Evolutionary conservation across 2,797 vertebrate species (phyloP), one percentile per base, ranked within the genome.

Genomic region (Myotis findleyi): DNA sequence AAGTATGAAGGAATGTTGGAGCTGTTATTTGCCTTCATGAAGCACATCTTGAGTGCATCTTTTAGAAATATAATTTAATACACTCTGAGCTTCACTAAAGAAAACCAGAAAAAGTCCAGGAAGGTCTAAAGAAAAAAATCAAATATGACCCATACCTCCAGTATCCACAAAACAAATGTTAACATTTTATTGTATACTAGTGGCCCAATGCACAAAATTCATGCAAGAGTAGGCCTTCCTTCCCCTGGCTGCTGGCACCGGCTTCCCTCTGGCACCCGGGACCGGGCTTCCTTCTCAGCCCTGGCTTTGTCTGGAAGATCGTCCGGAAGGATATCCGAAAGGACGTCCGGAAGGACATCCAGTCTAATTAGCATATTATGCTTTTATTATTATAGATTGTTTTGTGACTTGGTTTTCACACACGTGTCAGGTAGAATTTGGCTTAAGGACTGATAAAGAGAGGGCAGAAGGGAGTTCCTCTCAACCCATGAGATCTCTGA

Each of bases 41-140:
- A 93, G 92, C 76, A 83, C 89, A 88, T 96, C 93, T 76, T 93
- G 81, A 94, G 93, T 88, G 84, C 90, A 90, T 93, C 72, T 94
- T 85, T 93, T 69, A 92, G 92, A 96, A 89, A 97, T 59, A 85
- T 64, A 96, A 93, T 91, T 87, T 95, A 91, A 93, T 79, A 49
- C 10, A 76, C 53, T 95, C 94, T 62, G n/a, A 75, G 47, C 57
- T 96, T 96, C 83, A 87, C 85, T 79, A 62, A 20, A 94, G 85
- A 90, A 97, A 94, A 83, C 73, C 81, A 59, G 49, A 68, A 68
- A 55, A 73, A 83, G 72, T 38, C 57, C 76, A 85, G 85, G 41
- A 90, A 96, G 13, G 47, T 71, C 69, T 83, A 72, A 92, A 87
- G 85, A 38, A 87, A 95, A 82, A 79, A 87, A 92, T 93, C 73